A percentile compares a stretch with the other conserved stretches of the same genome.
Conservation (phyloP, 2,888 invertebrate genomes). For the Hydriomena furcata region DNA sequence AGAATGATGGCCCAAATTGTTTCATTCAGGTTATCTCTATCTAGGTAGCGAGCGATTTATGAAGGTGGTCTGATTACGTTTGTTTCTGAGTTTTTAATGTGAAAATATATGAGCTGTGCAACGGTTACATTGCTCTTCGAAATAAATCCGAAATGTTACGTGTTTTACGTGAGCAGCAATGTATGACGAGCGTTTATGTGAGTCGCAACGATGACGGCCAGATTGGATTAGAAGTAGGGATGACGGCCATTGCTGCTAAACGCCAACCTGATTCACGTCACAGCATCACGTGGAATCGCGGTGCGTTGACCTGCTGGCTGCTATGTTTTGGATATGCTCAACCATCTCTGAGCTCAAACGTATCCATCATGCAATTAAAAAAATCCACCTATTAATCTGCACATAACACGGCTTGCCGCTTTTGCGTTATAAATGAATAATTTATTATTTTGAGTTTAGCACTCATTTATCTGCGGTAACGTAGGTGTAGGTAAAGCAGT, state of each 20-base stretch:
- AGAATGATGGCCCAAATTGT: constrained; percentile 64
- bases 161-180: constrained; percentile 41
- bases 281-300: constrained; percentile 67
- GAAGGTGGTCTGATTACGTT: neutral
- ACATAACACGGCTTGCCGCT: constrained; percentile 40
- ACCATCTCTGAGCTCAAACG: constrained; percentile 45
- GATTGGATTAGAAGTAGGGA: constrained; percentile 58
- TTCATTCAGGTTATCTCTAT: constrained; percentile 62
- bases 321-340: constrained; percentile 73
- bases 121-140: constrained; percentile 35
- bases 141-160: constrained; percentile 23
- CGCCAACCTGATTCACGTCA: constrained; percentile 56
- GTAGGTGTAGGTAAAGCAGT: constrained; percentile 49
- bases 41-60: no score
- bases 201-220: constrained; percentile 41
- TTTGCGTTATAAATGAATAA: constrained; percentile 44
- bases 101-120: constrained; percentile 28
- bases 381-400: constrained; percentile 52
- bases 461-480: constrained; percentile 45
- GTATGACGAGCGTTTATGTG: constrained; percentile 43
- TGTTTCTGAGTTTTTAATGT: neutral
- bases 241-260: constrained; percentile 53
- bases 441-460: constrained; percentile 52
- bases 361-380: constrained; percentile 55
- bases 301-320: constrained; percentile 74